Base-by-base conservation (phyloP, 2,888 invertebrate species). In the Pristionchus mayeri region DNA sequence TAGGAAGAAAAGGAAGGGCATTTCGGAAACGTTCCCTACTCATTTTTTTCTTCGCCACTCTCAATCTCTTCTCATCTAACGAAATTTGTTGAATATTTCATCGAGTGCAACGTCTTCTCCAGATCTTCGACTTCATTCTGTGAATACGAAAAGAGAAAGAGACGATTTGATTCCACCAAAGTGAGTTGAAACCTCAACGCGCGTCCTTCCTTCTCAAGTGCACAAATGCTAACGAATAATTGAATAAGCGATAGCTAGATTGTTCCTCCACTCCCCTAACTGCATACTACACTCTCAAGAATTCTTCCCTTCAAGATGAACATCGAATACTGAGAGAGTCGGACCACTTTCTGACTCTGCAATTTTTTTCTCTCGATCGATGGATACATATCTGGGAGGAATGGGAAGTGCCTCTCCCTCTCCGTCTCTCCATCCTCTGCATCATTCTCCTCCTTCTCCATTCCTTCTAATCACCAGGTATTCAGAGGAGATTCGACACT, bases 51-150 rank as follows among this genome's bases (percentile, higher is more conserved):
- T 67, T 67, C 37, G 16, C 27, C 30, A 13, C 67, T 48, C 52
- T 78, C 50, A 52, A 52, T 71, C 71, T 24, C 44, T n/a, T 40
- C 71, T 44, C 71, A 44, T 71, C 6, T 16, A 40, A 37, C 67
- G 37, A 37, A 37, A 37, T 67, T n/a, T 37, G 3, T 37, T 67
- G 37, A 67, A 67, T 67, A 40, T 67, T 67, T 67, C 67, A 67
- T 18, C 21, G 16, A 21, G 37, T 11, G 13, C n/a, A 13, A 60
- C 30, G 30, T 67, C 37, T 34, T 4, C 18, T n/a, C n/a, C n/a
- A n/a, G n/a, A n/a, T n/a, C n/a, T n/a, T n/a, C n/a, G n/a, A n/a
- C n/a, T n/a, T n/a, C n/a, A n/a, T n/a, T n/a, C n/a, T n/a, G n/a
- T n/a, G n/a, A n/a, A n/a, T n/a, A n/a, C n/a, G n/a, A n/a, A n/a